Percentiles rank a stretch among this genome's conserved stretches.
These are phyloP conservation scores for Deroplatys truncata DNA, from an alignment of 2,888 invertebrate species.

Conservation along the genomic window DNA sequence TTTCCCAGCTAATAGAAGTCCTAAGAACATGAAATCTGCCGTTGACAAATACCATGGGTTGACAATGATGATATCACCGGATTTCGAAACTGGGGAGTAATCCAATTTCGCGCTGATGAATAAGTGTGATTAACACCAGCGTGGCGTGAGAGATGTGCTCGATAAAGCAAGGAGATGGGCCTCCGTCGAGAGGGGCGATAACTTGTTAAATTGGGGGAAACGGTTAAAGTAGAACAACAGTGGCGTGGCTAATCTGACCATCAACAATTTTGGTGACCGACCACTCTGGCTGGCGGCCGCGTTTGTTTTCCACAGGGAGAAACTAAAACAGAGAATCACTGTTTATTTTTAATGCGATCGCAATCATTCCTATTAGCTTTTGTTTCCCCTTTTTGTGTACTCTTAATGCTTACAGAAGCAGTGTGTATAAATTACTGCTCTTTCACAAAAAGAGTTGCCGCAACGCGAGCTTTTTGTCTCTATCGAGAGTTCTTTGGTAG, in stretches of 20 bases:
- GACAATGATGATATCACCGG: background rate
- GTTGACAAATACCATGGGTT: background rate
- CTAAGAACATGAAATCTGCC: background rate
- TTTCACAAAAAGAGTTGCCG: background rate
- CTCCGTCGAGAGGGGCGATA: background rate
- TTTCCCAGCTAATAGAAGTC: too few relatives aligned
- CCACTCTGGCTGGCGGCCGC: background rate
- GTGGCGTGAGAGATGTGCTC: background rate
- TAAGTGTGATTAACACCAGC: background rate
- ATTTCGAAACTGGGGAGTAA: background rate
- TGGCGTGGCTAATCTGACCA: background rate
- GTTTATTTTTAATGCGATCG: background rate
- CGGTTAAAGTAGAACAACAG: background rate
- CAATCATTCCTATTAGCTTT: background rate
- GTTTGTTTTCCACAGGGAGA: background rate
- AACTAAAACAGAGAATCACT: background rate
- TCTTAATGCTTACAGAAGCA: background rate
- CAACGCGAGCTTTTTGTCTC: background rate
- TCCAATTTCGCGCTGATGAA: background rate
- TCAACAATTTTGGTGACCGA: background rate
- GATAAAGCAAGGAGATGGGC: background rate
- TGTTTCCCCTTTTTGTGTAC: background rate
- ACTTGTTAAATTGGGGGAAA: background rate
- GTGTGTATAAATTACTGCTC: background rate
- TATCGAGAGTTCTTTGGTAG: background rate